Percentiles rank a stretch among this genome's conserved stretches.
These are phyloP conservation scores for Dendrocincla tyrannina DNA, from an alignment of 2,797 vertebrate species.

Conservation along the genomic window DNA sequence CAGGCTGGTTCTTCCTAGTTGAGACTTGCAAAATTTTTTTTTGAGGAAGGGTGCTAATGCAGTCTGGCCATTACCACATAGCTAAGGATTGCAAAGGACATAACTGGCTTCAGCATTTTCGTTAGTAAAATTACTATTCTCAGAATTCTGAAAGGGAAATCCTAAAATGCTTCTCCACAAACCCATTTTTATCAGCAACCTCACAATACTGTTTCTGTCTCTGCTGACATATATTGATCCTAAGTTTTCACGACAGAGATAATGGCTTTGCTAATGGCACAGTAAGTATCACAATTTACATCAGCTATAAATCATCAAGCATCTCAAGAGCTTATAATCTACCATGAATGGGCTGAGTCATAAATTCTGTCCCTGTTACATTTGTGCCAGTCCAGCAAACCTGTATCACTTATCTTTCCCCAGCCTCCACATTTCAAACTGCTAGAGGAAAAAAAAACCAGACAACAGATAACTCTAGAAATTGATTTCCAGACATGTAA, in stretches of 20 bases:
- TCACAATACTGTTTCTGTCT: not conserved
- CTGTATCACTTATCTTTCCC: not conserved
- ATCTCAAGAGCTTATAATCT: constrained; percentile 29
- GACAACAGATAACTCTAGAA: not conserved
- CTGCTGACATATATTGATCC: constrained; percentile 21
- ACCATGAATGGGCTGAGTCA: constrained; percentile 17
- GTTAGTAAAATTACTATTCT: not conserved
- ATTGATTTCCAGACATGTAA: constrained; percentile 37
- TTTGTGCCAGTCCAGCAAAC: constrained; percentile 1
- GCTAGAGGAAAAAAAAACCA: not conserved
- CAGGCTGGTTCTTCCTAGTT: not conserved
- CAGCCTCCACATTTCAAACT: not conserved
- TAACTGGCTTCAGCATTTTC: not conserved
- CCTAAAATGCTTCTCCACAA: not conserved
- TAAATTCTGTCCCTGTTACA: constrained; percentile 24
- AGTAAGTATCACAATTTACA: constrained; percentile 48
- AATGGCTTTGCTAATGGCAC: constrained; percentile 54
- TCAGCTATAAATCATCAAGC: constrained; percentile 24
- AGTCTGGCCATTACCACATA: not conserved
- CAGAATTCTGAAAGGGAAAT: not conserved
- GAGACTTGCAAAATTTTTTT: not conserved
- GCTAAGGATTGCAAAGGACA: not conserved
- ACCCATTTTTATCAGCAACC: not conserved
- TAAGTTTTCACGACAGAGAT: not conserved
- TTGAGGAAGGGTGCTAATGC: not conserved